Conservation (phyloP, 2,797 vertebrate species). For the Oceanodroma leucorhoa region DNA sequence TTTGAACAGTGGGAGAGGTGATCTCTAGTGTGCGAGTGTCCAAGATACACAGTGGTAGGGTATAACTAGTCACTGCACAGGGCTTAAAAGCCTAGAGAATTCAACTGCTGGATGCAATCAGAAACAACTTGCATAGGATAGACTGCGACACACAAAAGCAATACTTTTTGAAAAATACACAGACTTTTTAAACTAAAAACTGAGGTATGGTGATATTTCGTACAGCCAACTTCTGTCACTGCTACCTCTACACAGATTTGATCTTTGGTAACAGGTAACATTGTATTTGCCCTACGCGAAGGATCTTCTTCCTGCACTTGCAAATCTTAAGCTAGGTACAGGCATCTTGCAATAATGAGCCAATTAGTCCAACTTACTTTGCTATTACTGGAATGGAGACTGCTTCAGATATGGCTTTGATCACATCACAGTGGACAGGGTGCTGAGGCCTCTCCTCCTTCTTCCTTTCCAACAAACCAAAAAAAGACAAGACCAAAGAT, state of each 20-base stretch:
- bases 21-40: background rate
- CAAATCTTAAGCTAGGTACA: background rate
- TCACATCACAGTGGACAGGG: slow-evolving; percentile 89
- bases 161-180: rapidly evolving
- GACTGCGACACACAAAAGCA: background rate
- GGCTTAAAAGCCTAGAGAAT: background rate
- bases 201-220: background rate
- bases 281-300: background rate
- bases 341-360: background rate
- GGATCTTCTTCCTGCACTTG: background rate
- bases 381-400: slow-evolving; percentile 93
- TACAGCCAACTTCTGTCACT: background rate
- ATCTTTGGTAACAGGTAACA: background rate
- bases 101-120: background rate
- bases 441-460: slow-evolving; percentile 93
- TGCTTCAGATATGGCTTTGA: slow-evolving; percentile 84
- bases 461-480: slow-evolving; percentile 79
- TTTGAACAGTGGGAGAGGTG: background rate
- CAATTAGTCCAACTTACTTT: slow-evolving; percentile 81
- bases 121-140: background rate
- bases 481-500: background rate
- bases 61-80: background rate
- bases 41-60: background rate
- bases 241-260: background rate
- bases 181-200: background rate